Evolutionary conservation across 2,113 vertebrate genomes (phyloP).

Genomic region (Gymnarchus niloticus): DNA sequence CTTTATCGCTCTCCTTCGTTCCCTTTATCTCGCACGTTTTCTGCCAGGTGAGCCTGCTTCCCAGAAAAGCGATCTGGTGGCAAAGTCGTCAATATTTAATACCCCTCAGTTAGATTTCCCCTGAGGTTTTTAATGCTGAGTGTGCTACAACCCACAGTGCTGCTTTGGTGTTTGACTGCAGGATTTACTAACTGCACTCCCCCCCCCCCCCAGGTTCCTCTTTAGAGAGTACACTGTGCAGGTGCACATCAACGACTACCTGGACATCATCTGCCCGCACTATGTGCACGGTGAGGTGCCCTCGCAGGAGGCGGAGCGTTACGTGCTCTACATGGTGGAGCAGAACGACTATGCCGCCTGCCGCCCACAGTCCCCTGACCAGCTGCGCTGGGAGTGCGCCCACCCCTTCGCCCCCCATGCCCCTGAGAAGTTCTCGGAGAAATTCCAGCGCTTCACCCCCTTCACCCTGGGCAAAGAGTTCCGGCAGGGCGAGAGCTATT

Average conservation of each 20-base stretch:
- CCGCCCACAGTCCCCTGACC: conserved; percentile 78
- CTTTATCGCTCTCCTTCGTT: conserved; percentile 26
- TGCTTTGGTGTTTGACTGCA: background rate
- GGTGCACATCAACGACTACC: conserved; percentile 81
- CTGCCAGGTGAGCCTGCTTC: background rate
- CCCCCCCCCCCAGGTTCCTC: conserved; percentile 60
- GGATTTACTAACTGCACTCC: background rate
- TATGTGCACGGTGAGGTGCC: conserved; percentile 68
- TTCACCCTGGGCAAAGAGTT: conserved; percentile 92
- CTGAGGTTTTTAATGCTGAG: background rate
- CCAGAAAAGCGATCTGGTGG: background rate
- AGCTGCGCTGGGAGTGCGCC: conserved; percentile 87
- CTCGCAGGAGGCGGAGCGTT: conserved; percentile 71
- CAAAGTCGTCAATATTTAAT: background rate
- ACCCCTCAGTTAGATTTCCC: background rate
- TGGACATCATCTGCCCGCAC: conserved; percentile 92
- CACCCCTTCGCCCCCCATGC: conserved; percentile 76
- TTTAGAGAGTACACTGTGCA: conserved; percentile 71
- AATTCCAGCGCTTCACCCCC: conserved; percentile 89
- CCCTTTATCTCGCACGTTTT: background rate
- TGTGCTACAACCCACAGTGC: background rate
- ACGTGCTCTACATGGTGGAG: conserved; percentile 88
- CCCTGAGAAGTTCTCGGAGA: conserved; percentile 86
- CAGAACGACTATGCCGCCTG: conserved; percentile 73
- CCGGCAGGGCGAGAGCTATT: conserved; percentile 83